Evolutionary conservation across 2,113 vertebrate genomes (phyloP), one percentile per base, ranked within the genome.

Genomic region (Paraplagusia blochii): DNA sequence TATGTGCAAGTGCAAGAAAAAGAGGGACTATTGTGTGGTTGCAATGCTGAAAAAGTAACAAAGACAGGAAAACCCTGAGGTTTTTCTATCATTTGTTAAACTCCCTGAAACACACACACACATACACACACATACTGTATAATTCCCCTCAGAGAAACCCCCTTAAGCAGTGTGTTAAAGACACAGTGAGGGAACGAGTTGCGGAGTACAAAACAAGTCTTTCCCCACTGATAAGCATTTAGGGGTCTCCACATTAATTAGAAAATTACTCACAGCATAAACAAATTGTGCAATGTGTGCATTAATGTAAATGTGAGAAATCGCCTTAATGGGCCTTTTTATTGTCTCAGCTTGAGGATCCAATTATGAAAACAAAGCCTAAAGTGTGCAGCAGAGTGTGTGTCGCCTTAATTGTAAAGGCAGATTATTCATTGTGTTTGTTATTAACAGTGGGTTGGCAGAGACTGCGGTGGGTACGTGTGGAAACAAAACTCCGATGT

Each of bases 331-430:
- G 19, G 17, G 69, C 47, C 22, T 54, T 53, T 18, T 6, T 64
- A 69, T 75, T 75, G 70, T 78, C 58, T 50, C 38, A 63, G 73
- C 48, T 66, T 77, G 61, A 84, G 73, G 76, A 78, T 44, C 63
- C 64, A 84, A 88, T 89, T 84, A 87, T 72, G 71, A 68, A 78
- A 82, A 83, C 69, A 82, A 84, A 81, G 82, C 71, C 66, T 63
- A 53, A 76, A 78, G 74, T 65, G 70, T 9, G 44, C 52, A 12
- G 58, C 58, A 66, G 58, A 54, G 50, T 66, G 57, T 63, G 63
- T 35, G 44, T 64, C 57, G 68, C 53, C 44, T 49, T 63, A 72
- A 77, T 67, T 74, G 44, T 65, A 51, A 76, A 44, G 73, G 44
- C 57, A 69, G 61, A 75, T 77, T 75, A 83, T 63, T 72, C 61